Conservation (phyloP, 2,888 invertebrate genomes). For the Axea sp. region DNA sequence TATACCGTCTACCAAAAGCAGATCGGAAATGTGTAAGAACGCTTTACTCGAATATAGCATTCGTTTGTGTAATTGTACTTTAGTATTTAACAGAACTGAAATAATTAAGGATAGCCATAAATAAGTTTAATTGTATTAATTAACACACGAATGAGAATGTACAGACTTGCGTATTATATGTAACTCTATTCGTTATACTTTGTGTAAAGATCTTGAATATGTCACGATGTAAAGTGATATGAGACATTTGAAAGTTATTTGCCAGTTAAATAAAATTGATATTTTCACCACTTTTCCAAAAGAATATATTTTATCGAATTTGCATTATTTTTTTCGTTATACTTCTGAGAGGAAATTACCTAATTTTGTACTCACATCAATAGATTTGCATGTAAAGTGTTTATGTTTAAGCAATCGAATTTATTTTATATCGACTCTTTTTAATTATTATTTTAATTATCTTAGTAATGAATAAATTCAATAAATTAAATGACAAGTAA, state of each 20-base stretch:
- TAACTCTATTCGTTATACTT: conserved; percentile 27
- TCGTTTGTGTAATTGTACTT: conserved; percentile 39
- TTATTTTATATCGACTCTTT: too few relatives aligned
- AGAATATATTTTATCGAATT: too few relatives aligned
- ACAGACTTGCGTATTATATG: conserved; percentile 18
- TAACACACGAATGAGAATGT: conserved; percentile 45
- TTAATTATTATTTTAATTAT: too few relatives aligned
- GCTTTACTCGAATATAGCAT: conserved; percentile 33
- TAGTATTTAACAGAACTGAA: conserved; percentile 47
- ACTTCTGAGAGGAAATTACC: too few relatives aligned
- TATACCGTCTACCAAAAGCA: conserved; percentile 9
- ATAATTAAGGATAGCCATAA: conserved; percentile 51
- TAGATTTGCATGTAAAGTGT: too few relatives aligned
- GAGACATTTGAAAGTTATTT: conserved; percentile 10
- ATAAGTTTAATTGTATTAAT: conserved; percentile 54
- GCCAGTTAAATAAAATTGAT: conserved; percentile 24
- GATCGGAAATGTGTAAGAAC: conserved; percentile 36
- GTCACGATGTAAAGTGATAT: conserved; percentile 21
- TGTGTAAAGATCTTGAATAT: conserved; percentile 12
- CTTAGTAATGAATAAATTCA: too few relatives aligned
- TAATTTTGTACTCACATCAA: too few relatives aligned
- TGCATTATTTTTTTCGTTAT: too few relatives aligned
- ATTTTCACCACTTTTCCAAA: too few relatives aligned
- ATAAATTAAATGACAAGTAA: too few relatives aligned
- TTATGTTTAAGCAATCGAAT: too few relatives aligned